Base-by-base conservation (phyloP, 2,888 invertebrate species). In the Neocrepidodera transversa region DNA sequence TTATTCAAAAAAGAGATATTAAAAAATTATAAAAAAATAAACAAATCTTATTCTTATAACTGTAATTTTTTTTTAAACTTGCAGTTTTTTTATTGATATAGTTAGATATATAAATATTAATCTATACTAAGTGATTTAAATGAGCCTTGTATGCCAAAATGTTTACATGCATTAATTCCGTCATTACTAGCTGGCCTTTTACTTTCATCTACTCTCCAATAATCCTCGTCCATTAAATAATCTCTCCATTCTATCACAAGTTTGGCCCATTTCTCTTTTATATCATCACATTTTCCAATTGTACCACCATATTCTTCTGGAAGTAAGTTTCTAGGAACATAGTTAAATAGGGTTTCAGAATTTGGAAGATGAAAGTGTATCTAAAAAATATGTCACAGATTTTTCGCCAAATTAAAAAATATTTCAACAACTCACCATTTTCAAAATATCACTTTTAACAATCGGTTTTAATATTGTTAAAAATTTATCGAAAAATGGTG, bases 281-380 rank as follows among this genome's bases (percentile, higher is more conserved):
- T 81, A 28, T 84, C 83, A 0, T 81, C 80, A 16, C 88, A 77
- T 38, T 82, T 80, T n/a, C 87, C 87, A 0, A 84, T 85, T 52
- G 83, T 81, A 0, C 90, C 90, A 18, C 90, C 89, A 63, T 88
- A 89, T 68, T 90, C 90, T 16, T 82, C 80, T 0, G 90, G 89
- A 49, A 90, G 70, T 58, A 89, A 76, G 36, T 88, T 86, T 66
- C 80, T 82, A 0, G 89, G 86, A 30, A 90, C 81, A 68, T 84
- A 85, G 52, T 88, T 81, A 71, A 82, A 86, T 0, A 90, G 76
- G 0, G 87, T 87, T 2, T 84, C 84, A 0, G 89, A 84, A 66
- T 86, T 85, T 0, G 89, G 87, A 63, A 85, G 80, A 75, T 90
- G 90, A 77, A 88, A 89, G 68, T 88, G 86, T 20, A 89, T 83